phyloP scores from a whole-genome alignment of 2,113 vertebrate species.

The Hypomesus transpacificus region DNA sequence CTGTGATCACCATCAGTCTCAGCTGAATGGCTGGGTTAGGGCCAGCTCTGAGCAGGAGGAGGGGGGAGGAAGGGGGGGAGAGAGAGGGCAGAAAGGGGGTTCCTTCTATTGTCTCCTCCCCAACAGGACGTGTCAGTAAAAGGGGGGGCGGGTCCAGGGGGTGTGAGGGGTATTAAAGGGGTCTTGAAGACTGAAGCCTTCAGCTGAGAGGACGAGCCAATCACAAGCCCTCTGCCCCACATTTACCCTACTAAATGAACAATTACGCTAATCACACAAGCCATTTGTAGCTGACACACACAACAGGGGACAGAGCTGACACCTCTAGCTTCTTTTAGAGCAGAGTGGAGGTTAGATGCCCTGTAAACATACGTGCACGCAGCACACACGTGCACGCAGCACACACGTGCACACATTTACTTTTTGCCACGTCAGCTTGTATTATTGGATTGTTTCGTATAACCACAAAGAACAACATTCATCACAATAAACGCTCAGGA shows the following conservation, averaged over 20 bases:
- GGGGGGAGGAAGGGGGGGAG: slow-evolving; percentile 35
- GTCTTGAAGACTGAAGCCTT: slow-evolving; percentile 61
- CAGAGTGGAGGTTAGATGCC: background rate
- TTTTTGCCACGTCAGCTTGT: background rate
- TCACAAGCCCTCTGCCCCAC: slow-evolving; percentile 52
- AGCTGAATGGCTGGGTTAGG: slow-evolving; percentile 79
- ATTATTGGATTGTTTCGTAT: background rate
- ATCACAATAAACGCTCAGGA: slow-evolving; percentile 45
- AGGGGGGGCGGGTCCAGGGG: slow-evolving; percentile 49
- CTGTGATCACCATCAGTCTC: slow-evolving; percentile 82
- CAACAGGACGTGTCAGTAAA: slow-evolving; percentile 56
- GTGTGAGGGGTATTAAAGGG: slow-evolving; percentile 65
- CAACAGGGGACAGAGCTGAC: background rate
- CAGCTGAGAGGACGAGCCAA: slow-evolving; percentile 54
- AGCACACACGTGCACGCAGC: too few relatives aligned
- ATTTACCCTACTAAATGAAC: slow-evolving; percentile 64
- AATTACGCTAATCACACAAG: slow-evolving; percentile 66
- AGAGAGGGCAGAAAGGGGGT: slow-evolving; percentile 15
- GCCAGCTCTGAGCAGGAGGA: slow-evolving; percentile 62
- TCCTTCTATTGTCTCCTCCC: slow-evolving; percentile 72
- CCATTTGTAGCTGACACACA: slow-evolving; percentile 31
- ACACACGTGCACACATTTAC: background rate
- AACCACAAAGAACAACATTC: slow-evolving; percentile 20
- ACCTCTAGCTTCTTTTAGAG: slow-evolving; percentile 21
- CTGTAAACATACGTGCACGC: background rate